Base-by-base conservation (phyloP, 2,113 vertebrate species). In the Mastomys coucha region DNA sequence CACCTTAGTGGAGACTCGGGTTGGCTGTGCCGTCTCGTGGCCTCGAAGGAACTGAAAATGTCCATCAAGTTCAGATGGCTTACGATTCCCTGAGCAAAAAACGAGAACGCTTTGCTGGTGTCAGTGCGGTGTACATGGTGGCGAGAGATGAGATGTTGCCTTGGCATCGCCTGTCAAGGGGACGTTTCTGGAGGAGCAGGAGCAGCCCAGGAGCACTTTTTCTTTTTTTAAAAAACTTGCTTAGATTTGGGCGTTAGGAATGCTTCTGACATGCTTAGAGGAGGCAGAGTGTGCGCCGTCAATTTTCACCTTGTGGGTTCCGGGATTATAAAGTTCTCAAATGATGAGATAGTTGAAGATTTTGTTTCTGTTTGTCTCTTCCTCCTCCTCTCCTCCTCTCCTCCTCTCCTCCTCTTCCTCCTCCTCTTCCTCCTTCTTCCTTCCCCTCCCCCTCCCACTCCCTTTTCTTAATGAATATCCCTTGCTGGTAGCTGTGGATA, bases 251-350 rank as follows among this genome's bases (percentile, higher is more conserved):
- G 56, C 39, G 0, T 70, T 60, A 12, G 31, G 63, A n/a, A 26
- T 39, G 20, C 20, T 28, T 20, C 17, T 3, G 31, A 26, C 31
- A 0, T 45, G 9, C n/a, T n/a, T 53, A 33, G 31, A n/a, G 45
- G 45, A 8, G 0, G 56, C n/a, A 22, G 1, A 20, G 28, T 11
- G 0, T 33, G 67, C 11, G 0, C 16, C 26, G 16, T 28, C 28
- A 36, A 67, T 49, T 31, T 13, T 31, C 1, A 26, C 4, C 22
- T 20, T 45, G 14, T 75, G 26, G 51, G 72, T 60, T 90, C 58
- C 60, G n/a, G 72, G 88, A 76, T 33, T 91, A 91, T 31, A 58
- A 45, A 51, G 70, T 88, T 91, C 91, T 92, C 53, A 91, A 80
- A 63, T 42, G n/a, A 63, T 0, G 9, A 3, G 4, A 63, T 16